Evolutionary conservation across 2,113 vertebrate genomes (phyloP), one percentile per base, ranked within the genome.

Genomic region (Platysternon megacephalum): DNA sequence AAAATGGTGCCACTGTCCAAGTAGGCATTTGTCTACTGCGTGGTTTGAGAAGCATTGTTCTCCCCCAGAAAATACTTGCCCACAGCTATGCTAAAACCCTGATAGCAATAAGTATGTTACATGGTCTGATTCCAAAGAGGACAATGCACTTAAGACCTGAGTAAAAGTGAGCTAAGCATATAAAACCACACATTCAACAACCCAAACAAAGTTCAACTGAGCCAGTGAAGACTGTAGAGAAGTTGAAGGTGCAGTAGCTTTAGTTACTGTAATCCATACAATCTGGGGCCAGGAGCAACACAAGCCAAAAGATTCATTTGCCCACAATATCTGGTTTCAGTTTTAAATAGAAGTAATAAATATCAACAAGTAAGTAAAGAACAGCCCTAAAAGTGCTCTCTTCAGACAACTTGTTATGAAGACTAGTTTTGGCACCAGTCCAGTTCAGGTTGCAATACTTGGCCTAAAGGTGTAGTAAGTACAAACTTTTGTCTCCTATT

Each of bases 301-400:
- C 21, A 68, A 56, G 91, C 94, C 94, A 97, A 72, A 68, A 82
- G 85, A 91, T 95, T 89, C 97, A 85, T 94, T 96, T 91, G 93
- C 53, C 61, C 86, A 48, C 46, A 84, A 48, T n/a, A 26, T 96
- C 85, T 48, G 61, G 85, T 92, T 89, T 87, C 79, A 61, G 72
- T 53, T 52, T 51, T 53, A 5, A 72, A 55, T 85, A 93, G 90
- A 85, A 95, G 91, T 86, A 93, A 0, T 21, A 82, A 78, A 48
- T 85, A 65, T 87, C 82, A 86, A 52, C 88, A 95, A 10, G 79
- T 32, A 35, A 93, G 91, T 1, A 78, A 82, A 35, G 84, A 95
- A 9, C 16, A 5, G 85, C 92, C 86, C 82, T 89, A 78, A 2
- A 93, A 95, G 87, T 6, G 87, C 76, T 92, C 87, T 92, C 92